phyloP scores from a whole-genome alignment of 1,140 invertebrate species.

The Conopomorpha cramerella region DNA sequence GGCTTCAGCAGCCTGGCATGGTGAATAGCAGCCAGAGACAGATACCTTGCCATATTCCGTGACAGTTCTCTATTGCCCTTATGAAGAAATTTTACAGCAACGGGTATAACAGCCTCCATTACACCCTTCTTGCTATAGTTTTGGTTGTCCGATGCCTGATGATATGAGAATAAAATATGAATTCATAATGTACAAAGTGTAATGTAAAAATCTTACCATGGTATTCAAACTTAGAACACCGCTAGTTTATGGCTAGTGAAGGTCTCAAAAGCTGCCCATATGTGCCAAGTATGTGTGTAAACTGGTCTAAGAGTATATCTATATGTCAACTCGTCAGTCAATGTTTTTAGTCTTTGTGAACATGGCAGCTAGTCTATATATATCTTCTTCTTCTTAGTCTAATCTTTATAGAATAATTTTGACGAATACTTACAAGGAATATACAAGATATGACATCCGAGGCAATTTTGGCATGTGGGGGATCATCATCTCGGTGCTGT shows the following conservation, averaged over 20 bases:
- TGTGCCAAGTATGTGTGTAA: no score
- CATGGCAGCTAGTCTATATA: no score
- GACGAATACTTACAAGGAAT: slow-evolving; percentile 73
- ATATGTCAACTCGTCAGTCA: no score
- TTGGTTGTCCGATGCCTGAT: slow-evolving; percentile 62
- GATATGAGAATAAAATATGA: no score
- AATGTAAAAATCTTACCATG: no score
- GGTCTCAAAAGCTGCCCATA: slow-evolving; percentile 1
- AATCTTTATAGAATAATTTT: slow-evolving; percentile 1
- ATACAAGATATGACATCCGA: slow-evolving; percentile 92
- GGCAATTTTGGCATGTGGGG: slow-evolving; percentile 94
- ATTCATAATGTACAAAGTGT: no score
- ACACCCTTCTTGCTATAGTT: slow-evolving; percentile 87
- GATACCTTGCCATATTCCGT: slow-evolving; percentile 87
- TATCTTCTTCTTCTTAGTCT: background rate
- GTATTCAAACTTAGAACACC: no score
- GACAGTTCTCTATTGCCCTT: slow-evolving; percentile 89
- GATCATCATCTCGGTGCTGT: slow-evolving; percentile 78
- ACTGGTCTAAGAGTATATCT: no score
- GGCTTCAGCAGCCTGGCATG: slow-evolving; percentile 83
- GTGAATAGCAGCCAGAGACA: slow-evolving; percentile 90
- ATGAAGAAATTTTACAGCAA: slow-evolving; percentile 89
- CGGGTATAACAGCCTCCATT: slow-evolving; percentile 87
- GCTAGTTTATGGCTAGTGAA: slow-evolving; percentile 41
- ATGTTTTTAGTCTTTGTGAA: no score